phyloP scores from a whole-genome alignment of 2,113 vertebrate genomes.

The Hippocampus barbouri region DNA sequence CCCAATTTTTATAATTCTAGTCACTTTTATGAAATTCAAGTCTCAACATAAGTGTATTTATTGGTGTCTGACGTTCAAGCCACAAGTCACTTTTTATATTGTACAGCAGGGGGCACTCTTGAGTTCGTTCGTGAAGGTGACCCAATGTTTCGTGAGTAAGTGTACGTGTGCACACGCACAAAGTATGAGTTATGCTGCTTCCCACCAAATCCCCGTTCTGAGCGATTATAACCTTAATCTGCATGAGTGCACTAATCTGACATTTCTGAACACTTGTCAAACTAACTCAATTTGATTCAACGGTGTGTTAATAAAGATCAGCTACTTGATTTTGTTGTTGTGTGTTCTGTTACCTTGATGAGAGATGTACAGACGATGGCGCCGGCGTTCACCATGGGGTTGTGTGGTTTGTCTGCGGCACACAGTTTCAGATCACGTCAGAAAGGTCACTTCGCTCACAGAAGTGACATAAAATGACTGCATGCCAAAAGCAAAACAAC shows the following conservation, averaged over 20 bases:
- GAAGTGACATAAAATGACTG: not conserved
- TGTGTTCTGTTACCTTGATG: conserved; percentile 85
- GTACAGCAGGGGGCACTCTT: conserved; percentile 42
- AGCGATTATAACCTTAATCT: conserved; percentile 59
- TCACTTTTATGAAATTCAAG: not conserved
- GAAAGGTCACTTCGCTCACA: not conserved
- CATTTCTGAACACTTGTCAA: conserved; percentile 3
- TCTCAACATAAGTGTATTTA: not conserved
- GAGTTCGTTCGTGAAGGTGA: conserved; percentile 11
- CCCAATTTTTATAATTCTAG: not conserved
- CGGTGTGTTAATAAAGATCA: not conserved
- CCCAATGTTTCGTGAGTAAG: not conserved
- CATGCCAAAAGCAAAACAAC: not conserved
- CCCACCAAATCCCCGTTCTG: conserved; percentile 59
- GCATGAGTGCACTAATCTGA: conserved; percentile 34
- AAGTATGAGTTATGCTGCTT: conserved; percentile 12
- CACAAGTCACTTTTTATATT: not conserved
- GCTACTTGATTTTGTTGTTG: not conserved
- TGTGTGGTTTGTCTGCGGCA: conserved; percentile 91
- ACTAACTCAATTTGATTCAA: not conserved
- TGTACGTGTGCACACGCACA: not conserved
- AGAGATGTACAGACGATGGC: conserved; percentile 97
- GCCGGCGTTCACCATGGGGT: conserved; percentile 98
- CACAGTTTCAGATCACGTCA: not conserved
- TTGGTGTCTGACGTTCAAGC: not conserved